Conservation (phyloP, 2,113 vertebrate species). For the Picathartes gymnocephalus region DNA sequence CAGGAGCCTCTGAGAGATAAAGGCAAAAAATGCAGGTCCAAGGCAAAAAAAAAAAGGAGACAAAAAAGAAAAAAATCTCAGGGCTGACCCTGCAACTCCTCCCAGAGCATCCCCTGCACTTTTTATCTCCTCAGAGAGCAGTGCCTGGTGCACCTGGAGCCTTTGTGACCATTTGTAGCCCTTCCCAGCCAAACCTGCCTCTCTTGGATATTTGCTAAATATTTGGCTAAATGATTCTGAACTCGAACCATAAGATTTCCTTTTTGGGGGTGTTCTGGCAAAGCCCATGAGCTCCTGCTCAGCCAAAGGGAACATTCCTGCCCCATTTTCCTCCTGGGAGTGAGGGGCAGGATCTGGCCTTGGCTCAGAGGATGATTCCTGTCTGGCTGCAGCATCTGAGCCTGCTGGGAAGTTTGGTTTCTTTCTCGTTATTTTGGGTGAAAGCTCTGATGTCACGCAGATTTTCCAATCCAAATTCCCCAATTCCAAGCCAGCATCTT, state of each 20-base stretch:
- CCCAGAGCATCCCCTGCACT: neutral
- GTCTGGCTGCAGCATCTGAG: neutral
- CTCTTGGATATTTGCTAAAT: neutral
- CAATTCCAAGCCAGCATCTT: neutral
- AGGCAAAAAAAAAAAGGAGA: neutral
- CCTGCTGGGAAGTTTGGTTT: neutral
- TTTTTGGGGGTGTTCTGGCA: neutral
- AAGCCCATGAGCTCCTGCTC: rapidly evolving
- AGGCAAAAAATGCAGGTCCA: neutral
- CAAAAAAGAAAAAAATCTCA: rapidly evolving
- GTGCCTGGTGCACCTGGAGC: neutral
- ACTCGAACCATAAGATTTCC: neutral
- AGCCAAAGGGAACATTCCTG: neutral
- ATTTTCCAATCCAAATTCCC: neutral
- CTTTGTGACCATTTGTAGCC: neutral
- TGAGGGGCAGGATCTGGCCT: neutral
- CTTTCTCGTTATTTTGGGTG: neutral
- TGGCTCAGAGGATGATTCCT: neutral
- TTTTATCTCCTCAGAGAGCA: neutral
- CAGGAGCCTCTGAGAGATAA: neutral
- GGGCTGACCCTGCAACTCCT: neutral
- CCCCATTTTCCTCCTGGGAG: neutral
- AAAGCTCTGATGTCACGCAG: neutral
- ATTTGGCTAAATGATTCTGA: neutral
- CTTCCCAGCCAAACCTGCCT: neutral